These are phyloP conservation scores for Antheraea yamamai DNA, from an alignment of 2,888 invertebrate genomes.

Conservation along the genomic window DNA sequence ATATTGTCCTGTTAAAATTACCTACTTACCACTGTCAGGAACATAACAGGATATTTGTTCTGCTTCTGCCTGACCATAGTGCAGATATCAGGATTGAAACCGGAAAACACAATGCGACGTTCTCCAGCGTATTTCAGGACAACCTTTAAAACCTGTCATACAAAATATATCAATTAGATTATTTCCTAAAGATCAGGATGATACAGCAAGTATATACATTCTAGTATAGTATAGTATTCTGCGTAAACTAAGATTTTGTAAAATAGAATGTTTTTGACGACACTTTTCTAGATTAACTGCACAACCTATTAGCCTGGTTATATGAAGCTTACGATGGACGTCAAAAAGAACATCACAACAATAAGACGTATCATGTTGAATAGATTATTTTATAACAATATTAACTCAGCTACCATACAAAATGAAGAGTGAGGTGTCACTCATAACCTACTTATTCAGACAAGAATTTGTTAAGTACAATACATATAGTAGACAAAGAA, in stretches of 20 bases:
- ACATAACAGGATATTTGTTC: constrained; percentile 98
- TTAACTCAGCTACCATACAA: no score
- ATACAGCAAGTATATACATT: neutral
- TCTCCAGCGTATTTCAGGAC: constrained; percentile 90
- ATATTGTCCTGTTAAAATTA: neutral
- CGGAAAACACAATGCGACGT: constrained; percentile 95
- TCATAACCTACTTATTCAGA: neutral
- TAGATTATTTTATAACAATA: no score
- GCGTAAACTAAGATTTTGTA: no score
- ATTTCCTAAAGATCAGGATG: neutral
- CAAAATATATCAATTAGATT: constrained; percentile 1
- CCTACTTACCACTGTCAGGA: constrained; percentile 88
- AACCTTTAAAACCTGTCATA: constrained; percentile 86
- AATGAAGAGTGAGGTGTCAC: neutral
- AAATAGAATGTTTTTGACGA: no score
- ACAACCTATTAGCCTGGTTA: no score
- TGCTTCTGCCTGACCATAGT: constrained; percentile 96
- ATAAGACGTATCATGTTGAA: no score
- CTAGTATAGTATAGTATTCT: no score
- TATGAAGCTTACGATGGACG: no score
- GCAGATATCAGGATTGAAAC: constrained; percentile 98
- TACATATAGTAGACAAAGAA: neutral
- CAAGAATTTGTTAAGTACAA: neutral
- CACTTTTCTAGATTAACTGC: no score
- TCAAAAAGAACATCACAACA: no score